Conservation (phyloP, 1,140 invertebrate species). For the Drosophila virilis region DNA sequence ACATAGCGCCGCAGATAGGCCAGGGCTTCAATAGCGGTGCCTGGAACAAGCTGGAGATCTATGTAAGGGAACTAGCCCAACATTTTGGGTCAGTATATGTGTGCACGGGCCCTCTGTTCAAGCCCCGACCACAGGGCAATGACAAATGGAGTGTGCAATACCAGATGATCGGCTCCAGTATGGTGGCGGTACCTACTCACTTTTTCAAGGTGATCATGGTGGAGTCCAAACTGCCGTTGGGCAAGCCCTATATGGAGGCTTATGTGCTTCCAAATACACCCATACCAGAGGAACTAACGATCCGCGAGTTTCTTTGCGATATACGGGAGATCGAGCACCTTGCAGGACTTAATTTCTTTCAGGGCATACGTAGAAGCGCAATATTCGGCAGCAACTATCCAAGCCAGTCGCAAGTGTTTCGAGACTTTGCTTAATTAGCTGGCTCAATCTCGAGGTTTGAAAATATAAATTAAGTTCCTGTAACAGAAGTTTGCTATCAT, state of each 20-base stretch:
- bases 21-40: constrained; percentile 96
- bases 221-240: constrained; percentile 87
- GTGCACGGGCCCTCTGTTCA: constrained; percentile 97
- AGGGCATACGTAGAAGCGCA: constrained; percentile 86
- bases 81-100: constrained; percentile 95
- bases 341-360: constrained; percentile 96
- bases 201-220: constrained; percentile 97
- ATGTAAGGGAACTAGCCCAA: constrained; percentile 88
- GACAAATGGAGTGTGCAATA: constrained; percentile 97
- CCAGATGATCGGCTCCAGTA: constrained; percentile 96
- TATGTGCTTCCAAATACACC: constrained; percentile 96
- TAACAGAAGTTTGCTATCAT: neutral
- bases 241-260: constrained; percentile 93
- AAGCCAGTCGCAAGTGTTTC: constrained; percentile 63
- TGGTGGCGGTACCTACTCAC: constrained; percentile 99
- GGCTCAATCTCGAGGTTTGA: neutral
- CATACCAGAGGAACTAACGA: constrained; percentile 89
- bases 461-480: neutral
- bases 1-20: constrained; percentile 99
- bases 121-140: constrained; percentile 92
- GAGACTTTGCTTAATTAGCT: constrained; percentile 40
- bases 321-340: constrained; percentile 95
- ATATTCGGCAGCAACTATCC: constrained; percentile 83
- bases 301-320: constrained; percentile 92
- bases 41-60: constrained; percentile 89